A percentile compares a stretch with the other conserved stretches of the same genome.
These are phyloP conservation scores for Heliconius hortense DNA, from an alignment of 2,888 invertebrate genomes.

Conservation along the genomic window DNA sequence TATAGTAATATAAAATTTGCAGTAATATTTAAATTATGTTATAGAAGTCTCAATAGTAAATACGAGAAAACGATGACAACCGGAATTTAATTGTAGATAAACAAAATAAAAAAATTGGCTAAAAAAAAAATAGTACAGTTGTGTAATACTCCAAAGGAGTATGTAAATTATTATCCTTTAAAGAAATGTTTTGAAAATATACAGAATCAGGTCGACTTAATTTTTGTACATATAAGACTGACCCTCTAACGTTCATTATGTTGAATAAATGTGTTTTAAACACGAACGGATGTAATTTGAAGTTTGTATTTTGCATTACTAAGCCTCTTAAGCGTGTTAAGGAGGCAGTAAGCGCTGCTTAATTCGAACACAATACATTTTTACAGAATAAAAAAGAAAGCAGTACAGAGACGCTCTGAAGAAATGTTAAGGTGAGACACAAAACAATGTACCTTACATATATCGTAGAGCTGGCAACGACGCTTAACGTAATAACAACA, in stretches of 20 bases:
- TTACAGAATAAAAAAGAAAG: slow-evolving; percentile 13
- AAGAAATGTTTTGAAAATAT: not conserved
- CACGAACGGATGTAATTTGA: slow-evolving; percentile 9
- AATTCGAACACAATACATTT: not conserved
- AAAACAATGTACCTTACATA: slow-evolving; percentile 37
- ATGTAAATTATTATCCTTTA: not conserved
- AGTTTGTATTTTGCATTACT: not conserved
- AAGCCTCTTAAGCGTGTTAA: not conserved
- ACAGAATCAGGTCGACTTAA: not conserved
- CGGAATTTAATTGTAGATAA: not conserved
- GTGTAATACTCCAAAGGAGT: not conserved
- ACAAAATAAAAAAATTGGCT: no score
- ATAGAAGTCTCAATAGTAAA: no score
- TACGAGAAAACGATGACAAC: not conserved
- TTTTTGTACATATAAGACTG: not conserved
- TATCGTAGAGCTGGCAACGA: slow-evolving; percentile 55
- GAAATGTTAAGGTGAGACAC: slow-evolving; percentile 30
- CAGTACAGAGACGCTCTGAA: slow-evolving; percentile 27
- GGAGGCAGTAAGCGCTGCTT: not conserved
- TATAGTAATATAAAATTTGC: not conserved
- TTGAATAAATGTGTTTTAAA: not conserved
- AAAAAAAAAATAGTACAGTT: not conserved
- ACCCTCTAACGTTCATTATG: slow-evolving; percentile 1
- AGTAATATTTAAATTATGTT: no score
- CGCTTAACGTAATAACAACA: slow-evolving; percentile 58